These are phyloP conservation scores for Pinna nobilis DNA, from an alignment of 1,140 invertebrate genomes.

Conservation along the genomic window DNA sequence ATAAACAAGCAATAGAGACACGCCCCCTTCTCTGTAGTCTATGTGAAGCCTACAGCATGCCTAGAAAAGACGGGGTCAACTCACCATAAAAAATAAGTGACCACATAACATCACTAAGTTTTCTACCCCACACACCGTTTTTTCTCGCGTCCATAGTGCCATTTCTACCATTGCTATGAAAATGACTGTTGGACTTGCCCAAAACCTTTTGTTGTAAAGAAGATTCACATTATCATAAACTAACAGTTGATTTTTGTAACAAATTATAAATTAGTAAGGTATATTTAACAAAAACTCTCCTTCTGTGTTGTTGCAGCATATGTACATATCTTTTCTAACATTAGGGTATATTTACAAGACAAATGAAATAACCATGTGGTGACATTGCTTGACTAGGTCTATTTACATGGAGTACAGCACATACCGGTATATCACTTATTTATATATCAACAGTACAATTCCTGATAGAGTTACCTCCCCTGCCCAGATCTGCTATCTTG, in stretches of 20 bases:
- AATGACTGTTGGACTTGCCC: slow-evolving; percentile 86
- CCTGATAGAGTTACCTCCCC: no score
- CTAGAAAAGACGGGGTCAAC: slow-evolving; percentile 31
- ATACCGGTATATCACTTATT: no score
- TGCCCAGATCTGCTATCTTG: no score
- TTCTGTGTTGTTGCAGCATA: no score
- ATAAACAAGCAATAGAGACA: background rate
- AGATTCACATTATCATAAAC: background rate
- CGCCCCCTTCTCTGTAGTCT: background rate
- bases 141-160: slow-evolving; percentile 92
- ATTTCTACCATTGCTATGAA: slow-evolving; percentile 82
- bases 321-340: background rate
- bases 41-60: background rate
- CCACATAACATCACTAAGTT: slow-evolving; percentile 85
- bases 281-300: no score
- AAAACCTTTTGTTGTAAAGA: slow-evolving; percentile 80
- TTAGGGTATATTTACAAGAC: no score
- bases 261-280: no score
- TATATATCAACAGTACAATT: no score
- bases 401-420: no score
- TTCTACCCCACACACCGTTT: slow-evolving; percentile 87
- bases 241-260: no score
- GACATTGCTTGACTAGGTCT: no score
- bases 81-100: slow-evolving; percentile 87
- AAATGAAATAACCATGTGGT: no score